Conservation (phyloP, 2,888 invertebrate species). For the Laspeyria flexula region DNA sequence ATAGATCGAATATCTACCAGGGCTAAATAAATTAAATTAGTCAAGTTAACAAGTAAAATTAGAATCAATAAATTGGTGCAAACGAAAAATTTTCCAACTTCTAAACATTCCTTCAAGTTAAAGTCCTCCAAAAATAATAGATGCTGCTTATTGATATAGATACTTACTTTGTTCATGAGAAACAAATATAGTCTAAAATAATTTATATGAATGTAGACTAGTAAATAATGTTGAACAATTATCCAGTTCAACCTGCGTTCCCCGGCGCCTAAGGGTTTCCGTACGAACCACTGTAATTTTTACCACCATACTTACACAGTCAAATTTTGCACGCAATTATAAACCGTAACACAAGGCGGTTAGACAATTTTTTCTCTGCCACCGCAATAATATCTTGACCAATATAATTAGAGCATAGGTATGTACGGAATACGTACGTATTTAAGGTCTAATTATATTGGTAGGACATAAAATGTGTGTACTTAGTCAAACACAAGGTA, state of each 20-base stretch:
- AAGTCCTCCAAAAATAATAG: too few species aligned
- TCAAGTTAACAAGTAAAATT: too few species aligned
- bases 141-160: too few species aligned
- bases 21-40: too few species aligned
- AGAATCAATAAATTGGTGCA: too few species aligned
- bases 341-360: constrained; percentile 11
- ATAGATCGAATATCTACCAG: too few species aligned
- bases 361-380: constrained; percentile 12
- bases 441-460: constrained; percentile 18
- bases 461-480: constrained; percentile 24
- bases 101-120: too few species aligned
- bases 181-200: too few species aligned
- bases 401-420: constrained; percentile 38
- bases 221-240: constrained; percentile 66
- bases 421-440: constrained; percentile 14
- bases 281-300: constrained; percentile 42
- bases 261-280: constrained; percentile 52
- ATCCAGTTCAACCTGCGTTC: constrained; percentile 62
- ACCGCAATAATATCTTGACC: constrained; percentile 11
- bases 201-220: too few species aligned
- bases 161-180: too few species aligned
- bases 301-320: constrained; percentile 27
- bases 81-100: too few species aligned
- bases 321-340: constrained; percentile 15
- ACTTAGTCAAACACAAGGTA: constrained; percentile 41